These are phyloP conservation scores for Myzus persicae DNA, from an alignment of 1,140 invertebrate genomes.

Conservation along the genomic window DNA sequence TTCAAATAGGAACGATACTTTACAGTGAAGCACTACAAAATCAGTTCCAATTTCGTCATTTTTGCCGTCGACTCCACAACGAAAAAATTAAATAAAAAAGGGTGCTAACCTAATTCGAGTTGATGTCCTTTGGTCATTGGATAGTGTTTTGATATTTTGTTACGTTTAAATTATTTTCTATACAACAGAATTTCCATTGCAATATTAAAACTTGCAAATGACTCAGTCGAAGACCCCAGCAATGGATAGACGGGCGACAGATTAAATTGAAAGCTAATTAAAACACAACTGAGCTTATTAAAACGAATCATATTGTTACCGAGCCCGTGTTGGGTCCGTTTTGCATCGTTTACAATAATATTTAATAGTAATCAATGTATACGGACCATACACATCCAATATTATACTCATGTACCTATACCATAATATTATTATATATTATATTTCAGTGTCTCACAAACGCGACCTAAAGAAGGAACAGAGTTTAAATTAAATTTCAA, in stretches of 20 bases:
- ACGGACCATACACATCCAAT: background rate
- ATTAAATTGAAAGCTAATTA: conserved; percentile 47
- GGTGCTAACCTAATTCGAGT: background rate
- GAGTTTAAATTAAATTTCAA: background rate
- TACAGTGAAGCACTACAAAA: background rate
- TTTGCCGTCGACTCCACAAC: background rate
- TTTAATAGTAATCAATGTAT: background rate
- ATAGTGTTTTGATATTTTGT: background rate
- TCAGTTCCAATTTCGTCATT: background rate
- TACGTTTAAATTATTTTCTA: background rate
- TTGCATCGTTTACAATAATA: background rate
- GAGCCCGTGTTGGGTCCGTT: background rate
- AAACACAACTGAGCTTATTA: background rate
- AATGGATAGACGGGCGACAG: too few species aligned
- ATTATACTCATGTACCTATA: background rate
- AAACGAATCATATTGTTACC: background rate
- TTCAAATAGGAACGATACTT: background rate
- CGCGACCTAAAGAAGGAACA: background rate
- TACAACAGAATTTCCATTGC: background rate
- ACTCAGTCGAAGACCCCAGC: background rate
- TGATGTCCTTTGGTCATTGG: background rate
- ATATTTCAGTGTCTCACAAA: too few species aligned
- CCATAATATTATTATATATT: background rate
- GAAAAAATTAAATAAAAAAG: background rate
- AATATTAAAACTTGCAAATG: background rate